Conservation (phyloP, 2,797 vertebrate genomes). For the Kryptolebias ocellatus region DNA sequence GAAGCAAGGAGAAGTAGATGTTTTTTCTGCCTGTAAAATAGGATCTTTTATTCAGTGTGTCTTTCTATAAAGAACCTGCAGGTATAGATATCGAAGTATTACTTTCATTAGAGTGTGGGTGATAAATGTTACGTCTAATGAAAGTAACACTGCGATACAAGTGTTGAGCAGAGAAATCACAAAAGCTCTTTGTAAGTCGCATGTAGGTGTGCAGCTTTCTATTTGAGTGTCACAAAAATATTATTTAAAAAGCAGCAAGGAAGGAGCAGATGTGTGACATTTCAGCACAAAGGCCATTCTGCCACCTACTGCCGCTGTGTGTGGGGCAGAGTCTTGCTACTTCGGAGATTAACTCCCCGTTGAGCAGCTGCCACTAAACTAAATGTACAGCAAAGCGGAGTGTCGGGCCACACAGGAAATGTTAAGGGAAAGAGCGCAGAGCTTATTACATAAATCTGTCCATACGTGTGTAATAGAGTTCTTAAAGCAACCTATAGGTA, state of each 20-base stretch:
- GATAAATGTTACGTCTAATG: slow-evolving; percentile 16
- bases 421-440: slow-evolving; percentile 2
- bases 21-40: no score
- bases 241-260: slow-evolving; percentile 51
- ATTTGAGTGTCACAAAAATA: slow-evolving; percentile 38
- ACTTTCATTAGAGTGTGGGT: slow-evolving; percentile 12
- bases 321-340: slow-evolving; percentile 41
- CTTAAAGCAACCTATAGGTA: neutral
- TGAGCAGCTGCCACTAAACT: slow-evolving; percentile 35
- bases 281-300: slow-evolving; percentile 59
- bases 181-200: slow-evolving; percentile 35
- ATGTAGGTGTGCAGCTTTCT: slow-evolving; percentile 43
- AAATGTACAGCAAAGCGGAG: slow-evolving; percentile 12
- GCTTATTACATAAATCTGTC: neutral
- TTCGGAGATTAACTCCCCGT: slow-evolving; percentile 45
- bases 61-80: neutral
- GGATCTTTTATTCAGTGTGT: neutral
- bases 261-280: slow-evolving; percentile 53
- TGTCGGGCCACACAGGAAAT: slow-evolving; percentile 20
- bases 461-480: neutral
- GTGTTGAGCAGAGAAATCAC: slow-evolving; percentile 12
- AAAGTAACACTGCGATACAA: slow-evolving; percentile 19
- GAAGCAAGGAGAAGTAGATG: no score
- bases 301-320: slow-evolving; percentile 37
- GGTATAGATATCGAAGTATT: slow-evolving; percentile 1